These are phyloP conservation scores for Galemys pyrenaicus DNA, from an alignment of 2,113 vertebrate species.

Conservation along the genomic window DNA sequence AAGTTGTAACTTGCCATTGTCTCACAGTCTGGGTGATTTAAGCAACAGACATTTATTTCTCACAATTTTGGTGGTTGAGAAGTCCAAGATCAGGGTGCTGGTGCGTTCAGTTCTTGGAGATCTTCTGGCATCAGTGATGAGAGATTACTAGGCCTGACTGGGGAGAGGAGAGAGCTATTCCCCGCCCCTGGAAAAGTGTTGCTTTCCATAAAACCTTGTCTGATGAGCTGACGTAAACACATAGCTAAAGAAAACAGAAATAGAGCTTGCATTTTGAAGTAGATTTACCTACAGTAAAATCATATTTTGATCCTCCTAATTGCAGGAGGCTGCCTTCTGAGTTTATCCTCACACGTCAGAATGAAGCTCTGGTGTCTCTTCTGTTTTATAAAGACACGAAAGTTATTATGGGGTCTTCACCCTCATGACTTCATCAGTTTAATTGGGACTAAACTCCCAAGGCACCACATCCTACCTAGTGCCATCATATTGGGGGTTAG, in stretches of 20 bases:
- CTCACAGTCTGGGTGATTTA: not conserved
- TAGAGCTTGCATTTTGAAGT: no score
- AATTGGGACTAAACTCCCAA: not conserved
- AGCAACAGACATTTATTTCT: no score
- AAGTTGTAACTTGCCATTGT: not conserved
- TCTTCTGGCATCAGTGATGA: no score
- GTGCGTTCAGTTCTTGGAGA: not conserved
- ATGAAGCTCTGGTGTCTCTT: not conserved
- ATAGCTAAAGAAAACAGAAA: no score
- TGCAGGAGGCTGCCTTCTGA: not conserved
- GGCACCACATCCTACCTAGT: not conserved
- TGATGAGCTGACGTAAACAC: no score
- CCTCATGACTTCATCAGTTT: no score
- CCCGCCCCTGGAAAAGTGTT: no score
- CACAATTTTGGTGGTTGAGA: no score
- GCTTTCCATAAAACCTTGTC: no score
- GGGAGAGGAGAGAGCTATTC: not conserved
- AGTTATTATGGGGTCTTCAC: not conserved
- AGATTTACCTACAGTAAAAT: no score
- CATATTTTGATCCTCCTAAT: not conserved
- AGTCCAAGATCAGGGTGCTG: not conserved
- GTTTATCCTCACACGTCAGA: not conserved
- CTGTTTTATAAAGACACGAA: not conserved
- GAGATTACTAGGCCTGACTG: no score
- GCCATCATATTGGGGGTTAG: not conserved